A percentile compares a stretch with the other conserved stretches of the same genome.
phyloP scores from a whole-genome alignment of 2,113 vertebrate genomes.

The Prunella himalayana region DNA sequence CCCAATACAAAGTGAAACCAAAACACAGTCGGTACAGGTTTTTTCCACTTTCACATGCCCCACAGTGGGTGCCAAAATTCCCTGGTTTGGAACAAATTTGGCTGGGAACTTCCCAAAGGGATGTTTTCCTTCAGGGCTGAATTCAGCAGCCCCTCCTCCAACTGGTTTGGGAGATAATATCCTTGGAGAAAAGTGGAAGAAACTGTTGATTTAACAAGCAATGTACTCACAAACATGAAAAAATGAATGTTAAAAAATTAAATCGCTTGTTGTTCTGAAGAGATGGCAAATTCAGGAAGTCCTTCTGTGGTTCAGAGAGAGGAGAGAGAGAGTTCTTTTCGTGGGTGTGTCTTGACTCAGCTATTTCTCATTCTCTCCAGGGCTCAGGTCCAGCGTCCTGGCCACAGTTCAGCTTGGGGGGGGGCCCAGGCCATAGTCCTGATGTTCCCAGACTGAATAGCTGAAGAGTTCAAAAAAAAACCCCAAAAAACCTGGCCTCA shows the following conservation, averaged over 20 bases:
- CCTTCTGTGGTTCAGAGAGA: no score
- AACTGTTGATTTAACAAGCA: background rate
- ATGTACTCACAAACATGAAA: background rate
- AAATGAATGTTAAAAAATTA: background rate
- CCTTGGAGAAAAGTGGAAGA: background rate
- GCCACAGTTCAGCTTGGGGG: background rate
- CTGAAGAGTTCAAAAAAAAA: background rate
- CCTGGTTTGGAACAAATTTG: background rate
- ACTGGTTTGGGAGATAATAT: rapidly evolving
- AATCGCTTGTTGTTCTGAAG: background rate
- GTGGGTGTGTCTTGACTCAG: rapidly evolving
- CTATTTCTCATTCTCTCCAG: background rate
- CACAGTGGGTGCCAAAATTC: background rate
- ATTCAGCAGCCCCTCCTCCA: background rate
- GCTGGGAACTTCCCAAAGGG: background rate
- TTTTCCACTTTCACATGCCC: background rate
- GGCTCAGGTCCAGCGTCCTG: rapidly evolving
- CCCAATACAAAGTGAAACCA: background rate
- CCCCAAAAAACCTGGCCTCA: no score
- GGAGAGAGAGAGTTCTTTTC: background rate
- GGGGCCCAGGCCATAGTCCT: rapidly evolving
- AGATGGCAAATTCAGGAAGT: background rate
- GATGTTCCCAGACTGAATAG: background rate
- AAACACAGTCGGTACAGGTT: background rate
- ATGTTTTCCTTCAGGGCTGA: background rate